phyloP scores from a whole-genome alignment of 1,140 invertebrate species.

The Sycophaga agraensis region DNA sequence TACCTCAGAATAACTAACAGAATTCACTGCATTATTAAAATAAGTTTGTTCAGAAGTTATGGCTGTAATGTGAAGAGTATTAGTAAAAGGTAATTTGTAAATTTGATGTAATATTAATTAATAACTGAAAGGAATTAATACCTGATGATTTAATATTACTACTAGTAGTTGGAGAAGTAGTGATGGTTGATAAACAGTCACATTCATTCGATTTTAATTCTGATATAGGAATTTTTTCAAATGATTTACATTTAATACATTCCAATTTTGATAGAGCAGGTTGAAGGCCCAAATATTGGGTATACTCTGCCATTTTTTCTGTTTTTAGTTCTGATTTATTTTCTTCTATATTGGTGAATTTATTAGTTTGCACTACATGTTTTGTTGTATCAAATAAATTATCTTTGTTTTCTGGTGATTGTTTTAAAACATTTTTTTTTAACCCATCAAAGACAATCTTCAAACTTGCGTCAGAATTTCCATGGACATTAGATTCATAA shows the following conservation, averaged over 20 bases:
- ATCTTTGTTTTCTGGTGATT: constrained; percentile 40
- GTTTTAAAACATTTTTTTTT: constrained; percentile 48
- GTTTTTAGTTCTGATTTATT: constrained; percentile 35
- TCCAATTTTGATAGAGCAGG: constrained; percentile 65
- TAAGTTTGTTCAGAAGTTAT: not conserved
- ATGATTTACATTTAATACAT: constrained; percentile 65
- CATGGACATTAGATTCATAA: constrained; percentile 30
- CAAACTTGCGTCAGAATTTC: constrained; percentile 44
- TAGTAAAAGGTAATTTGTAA: not conserved
- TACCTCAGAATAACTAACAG: not conserved
- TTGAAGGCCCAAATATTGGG: constrained; percentile 71
- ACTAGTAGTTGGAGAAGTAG: constrained; percentile 4
- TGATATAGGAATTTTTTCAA: constrained; percentile 63
- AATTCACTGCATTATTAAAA: not conserved
- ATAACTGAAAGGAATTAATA: not conserved
- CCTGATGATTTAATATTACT: not conserved
- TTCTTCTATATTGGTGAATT: constrained; percentile 23
- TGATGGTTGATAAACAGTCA: constrained; percentile 34
- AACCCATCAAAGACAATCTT: constrained; percentile 47
- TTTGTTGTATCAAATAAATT: constrained; percentile 3
- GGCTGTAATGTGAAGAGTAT: not conserved
- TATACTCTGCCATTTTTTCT: constrained; percentile 65
- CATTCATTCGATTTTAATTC: constrained; percentile 52
- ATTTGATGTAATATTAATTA: not conserved
- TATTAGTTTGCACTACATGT: not conserved